A percentile compares a stretch with the other conserved stretches of the same genome.
Conservation (phyloP, 1,140 invertebrate species). For the Propsilocerus akamusi region DNA sequence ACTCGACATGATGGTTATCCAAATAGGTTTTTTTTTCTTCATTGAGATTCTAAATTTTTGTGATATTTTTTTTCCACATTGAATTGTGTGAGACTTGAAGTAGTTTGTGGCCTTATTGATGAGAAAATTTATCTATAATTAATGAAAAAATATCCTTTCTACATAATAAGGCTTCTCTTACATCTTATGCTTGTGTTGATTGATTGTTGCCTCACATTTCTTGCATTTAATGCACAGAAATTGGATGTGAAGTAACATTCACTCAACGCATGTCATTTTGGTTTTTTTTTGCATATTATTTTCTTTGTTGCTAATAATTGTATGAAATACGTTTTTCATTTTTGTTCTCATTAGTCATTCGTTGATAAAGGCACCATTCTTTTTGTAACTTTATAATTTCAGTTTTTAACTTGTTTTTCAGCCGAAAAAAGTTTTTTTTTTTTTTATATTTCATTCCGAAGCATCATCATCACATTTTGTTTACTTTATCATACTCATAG, state of each 20-base stretch:
- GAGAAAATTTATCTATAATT: slow-evolving; percentile 2
- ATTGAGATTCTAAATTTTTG: not conserved
- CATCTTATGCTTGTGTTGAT: not conserved
- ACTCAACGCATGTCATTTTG: not conserved
- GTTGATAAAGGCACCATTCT: slow-evolving; percentile 1
- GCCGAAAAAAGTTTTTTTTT: not conserved
- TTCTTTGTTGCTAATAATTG: slow-evolving; percentile 2
- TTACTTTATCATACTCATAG: not conserved
- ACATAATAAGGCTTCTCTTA: slow-evolving; percentile 1
- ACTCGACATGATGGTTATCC: not conserved
- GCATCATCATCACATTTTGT: not conserved
- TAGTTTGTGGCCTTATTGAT: not conserved
- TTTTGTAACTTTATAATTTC: slow-evolving; percentile 4
- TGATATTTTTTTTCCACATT: not conserved
- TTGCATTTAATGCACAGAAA: not conserved
- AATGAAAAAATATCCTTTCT: not conserved
- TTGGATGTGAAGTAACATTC: not conserved
- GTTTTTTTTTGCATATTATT: not conserved
- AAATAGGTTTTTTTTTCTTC: not conserved
- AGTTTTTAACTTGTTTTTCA: not conserved
- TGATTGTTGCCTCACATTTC: not conserved
- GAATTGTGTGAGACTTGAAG: not conserved
- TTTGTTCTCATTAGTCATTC: slow-evolving; percentile 4
- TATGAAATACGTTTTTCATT: slow-evolving; percentile 1
- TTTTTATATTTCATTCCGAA: not conserved